phyloP scores from a whole-genome alignment of 2,888 invertebrate genomes.

The Meta bourneti region DNA sequence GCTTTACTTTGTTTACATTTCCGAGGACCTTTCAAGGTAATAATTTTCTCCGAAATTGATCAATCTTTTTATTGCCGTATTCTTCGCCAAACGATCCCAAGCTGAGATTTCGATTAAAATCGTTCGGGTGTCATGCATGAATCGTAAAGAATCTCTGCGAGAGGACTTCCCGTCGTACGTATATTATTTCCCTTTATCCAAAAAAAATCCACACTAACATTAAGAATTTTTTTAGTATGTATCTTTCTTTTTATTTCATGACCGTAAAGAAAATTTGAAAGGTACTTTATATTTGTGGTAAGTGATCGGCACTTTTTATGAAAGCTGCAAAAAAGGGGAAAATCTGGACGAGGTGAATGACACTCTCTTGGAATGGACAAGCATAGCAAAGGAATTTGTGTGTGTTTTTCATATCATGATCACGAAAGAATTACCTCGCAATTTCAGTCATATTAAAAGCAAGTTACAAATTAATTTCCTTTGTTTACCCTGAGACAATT shows the following conservation, averaged over 20 bases:
- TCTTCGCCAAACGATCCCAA: conserved; percentile 17
- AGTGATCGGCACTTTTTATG: neutral
- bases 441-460: too few relatives aligned
- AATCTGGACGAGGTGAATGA: neutral
- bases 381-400: too few relatives aligned
- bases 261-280: conserved; percentile 4
- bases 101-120: conserved; percentile 5
- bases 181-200: too few relatives aligned
- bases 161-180: neutral
- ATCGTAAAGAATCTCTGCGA: neutral
- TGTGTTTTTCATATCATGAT: too few relatives aligned
- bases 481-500: too few relatives aligned
- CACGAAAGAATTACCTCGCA: too few relatives aligned
- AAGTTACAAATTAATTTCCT: too few relatives aligned
- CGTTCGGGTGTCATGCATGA: neutral
- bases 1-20: conserved; percentile 57
- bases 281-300: conserved; percentile 10
- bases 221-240: neutral
- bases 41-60: conserved; percentile 46
- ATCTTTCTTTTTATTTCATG: neutral
- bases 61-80: conserved; percentile 59
- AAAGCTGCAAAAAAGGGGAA: neutral
- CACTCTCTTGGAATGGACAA: neutral
- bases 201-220: neutral
- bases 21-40: conserved; percentile 30